A percentile compares a stretch with the other conserved stretches of the same genome.
phyloP scores from a whole-genome alignment of 2,888 invertebrate genomes.

The Tenthredo livida region DNA sequence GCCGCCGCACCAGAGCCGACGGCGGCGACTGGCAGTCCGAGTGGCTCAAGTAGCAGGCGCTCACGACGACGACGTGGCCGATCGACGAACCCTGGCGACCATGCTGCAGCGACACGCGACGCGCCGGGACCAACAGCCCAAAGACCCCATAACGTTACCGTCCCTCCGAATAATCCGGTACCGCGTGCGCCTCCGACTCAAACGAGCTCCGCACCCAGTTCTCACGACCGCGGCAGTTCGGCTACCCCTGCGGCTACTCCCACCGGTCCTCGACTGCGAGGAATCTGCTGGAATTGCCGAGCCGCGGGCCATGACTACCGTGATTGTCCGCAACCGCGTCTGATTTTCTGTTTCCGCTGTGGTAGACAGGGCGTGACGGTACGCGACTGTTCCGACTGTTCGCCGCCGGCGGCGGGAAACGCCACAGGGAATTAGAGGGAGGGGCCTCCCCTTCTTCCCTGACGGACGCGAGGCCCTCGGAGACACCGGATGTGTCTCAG shows the following conservation, averaged over 20 bases:
- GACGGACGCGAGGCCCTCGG: neutral
- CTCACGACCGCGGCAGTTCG: neutral
- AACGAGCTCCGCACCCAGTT: neutral
- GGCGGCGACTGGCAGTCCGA: neutral
- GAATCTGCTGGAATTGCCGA: neutral
- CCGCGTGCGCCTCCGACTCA: too few relatives aligned
- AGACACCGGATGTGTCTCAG: neutral
- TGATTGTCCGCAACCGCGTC: neutral
- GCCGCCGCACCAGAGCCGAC: neutral
- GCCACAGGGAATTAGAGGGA: neutral
- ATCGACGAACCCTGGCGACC: neutral
- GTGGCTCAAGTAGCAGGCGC: neutral
- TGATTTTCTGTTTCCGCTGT: neutral
- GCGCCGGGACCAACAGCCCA: too few relatives aligned
- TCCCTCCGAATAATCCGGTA: too few relatives aligned
- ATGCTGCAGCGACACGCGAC: too few relatives aligned
- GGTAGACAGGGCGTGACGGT: neutral
- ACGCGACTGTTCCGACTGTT: neutral
- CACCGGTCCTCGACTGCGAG: neutral
- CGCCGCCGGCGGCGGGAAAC: neutral
- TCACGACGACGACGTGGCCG: neutral
- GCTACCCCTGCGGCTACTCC: neutral
- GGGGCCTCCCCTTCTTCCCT: neutral
- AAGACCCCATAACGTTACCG: too few relatives aligned
- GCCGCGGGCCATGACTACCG: neutral